phyloP scores from a whole-genome alignment of 2,888 invertebrate genomes.

The Campoplex nolae region DNA sequence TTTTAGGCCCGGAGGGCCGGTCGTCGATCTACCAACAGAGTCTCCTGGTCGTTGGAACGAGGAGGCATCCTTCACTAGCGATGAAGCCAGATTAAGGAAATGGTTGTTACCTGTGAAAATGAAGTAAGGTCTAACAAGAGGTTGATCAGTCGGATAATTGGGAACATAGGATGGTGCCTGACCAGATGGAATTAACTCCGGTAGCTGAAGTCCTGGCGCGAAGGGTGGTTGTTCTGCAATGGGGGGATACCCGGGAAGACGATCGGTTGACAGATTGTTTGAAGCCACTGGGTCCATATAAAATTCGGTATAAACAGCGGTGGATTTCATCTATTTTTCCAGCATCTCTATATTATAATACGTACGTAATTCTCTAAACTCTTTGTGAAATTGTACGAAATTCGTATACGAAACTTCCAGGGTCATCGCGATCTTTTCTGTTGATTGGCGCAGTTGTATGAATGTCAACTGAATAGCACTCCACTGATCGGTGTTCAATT shows the following conservation, averaged over 20 bases:
- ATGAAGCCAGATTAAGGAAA: neutral
- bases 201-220: neutral
- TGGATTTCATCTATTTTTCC: neutral
- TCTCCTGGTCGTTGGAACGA: too few relatives aligned
- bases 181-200: constrained; percentile 32
- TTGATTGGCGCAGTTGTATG: neutral
- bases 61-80: too few relatives aligned
- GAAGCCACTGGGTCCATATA: constrained; percentile 8
- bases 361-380: constrained; percentile 21
- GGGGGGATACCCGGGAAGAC: neutral
- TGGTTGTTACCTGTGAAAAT: neutral
- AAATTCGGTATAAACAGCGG: constrained; percentile 4
- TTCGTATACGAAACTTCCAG: constrained; percentile 9
- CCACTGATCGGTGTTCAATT: neutral
- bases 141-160: neutral
- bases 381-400: constrained; percentile 11
- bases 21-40: too few relatives aligned
- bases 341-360: constrained; percentile 10
- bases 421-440: neutral
- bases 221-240: neutral
- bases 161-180: constrained; percentile 25
- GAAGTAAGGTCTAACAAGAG: constrained; percentile 25
- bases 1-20: neutral
- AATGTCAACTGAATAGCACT: neutral
- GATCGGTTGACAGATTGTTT: neutral